These are phyloP conservation scores for Anabas testudineus DNA, from an alignment of 2,797 vertebrate genomes.

Conservation along the genomic window DNA sequence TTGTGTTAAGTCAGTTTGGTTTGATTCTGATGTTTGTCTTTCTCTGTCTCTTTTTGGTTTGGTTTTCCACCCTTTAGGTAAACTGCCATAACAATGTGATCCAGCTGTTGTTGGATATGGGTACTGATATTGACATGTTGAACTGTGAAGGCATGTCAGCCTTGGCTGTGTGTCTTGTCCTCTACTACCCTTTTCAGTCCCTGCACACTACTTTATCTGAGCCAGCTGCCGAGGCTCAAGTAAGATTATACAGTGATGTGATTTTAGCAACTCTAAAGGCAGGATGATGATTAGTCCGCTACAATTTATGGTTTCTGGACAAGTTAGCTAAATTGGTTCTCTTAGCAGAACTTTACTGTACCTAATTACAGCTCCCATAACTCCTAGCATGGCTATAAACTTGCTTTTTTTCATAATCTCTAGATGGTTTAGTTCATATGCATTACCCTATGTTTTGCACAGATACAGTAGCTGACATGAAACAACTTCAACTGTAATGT, in stretches of 20 bases:
- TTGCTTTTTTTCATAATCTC: background rate
- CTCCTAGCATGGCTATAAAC: too few relatives aligned
- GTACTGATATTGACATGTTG: slow-evolving; percentile 88
- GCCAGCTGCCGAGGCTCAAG: slow-evolving; percentile 37
- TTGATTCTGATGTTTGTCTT: background rate
- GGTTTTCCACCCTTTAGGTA: slow-evolving; percentile 71
- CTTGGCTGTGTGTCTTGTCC: slow-evolving; percentile 84
- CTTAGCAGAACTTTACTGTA: too few relatives aligned
- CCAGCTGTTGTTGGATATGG: slow-evolving; percentile 86
- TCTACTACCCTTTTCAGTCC: slow-evolving; percentile 84
- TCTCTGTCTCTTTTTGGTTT: background rate
- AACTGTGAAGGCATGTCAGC: slow-evolving; percentile 87
- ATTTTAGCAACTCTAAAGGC: too few relatives aligned
- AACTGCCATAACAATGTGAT: slow-evolving; percentile 83
- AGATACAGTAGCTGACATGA: background rate
- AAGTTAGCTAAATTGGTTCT: too few relatives aligned
- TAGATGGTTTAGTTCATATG: background rate
- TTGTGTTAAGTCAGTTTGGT: background rate
- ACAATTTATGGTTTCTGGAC: too few relatives aligned
- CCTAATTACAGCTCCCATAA: too few relatives aligned
- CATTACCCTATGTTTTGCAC: background rate
- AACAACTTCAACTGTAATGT: background rate
- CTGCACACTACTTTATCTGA: slow-evolving; percentile 73
- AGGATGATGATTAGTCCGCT: too few relatives aligned
- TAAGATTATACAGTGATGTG: slow-evolving; percentile 21